Conservation (phyloP, 2,888 invertebrate species). For the Caenorhabditis macrosperma region DNA sequence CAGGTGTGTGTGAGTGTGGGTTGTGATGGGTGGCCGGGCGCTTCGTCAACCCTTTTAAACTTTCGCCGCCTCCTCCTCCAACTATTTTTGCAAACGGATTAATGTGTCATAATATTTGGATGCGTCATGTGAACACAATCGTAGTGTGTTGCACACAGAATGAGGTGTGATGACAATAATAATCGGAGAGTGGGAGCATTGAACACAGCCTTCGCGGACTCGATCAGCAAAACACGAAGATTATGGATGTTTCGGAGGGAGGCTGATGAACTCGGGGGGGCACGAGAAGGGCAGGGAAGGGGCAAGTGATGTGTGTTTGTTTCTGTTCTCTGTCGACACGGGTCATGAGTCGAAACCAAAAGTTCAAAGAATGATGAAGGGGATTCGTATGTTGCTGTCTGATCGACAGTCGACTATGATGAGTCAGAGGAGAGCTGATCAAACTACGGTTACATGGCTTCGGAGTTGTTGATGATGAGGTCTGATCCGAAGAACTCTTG, state of each 20-base stretch:
- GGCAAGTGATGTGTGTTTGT: not conserved
- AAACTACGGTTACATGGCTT: not conserved
- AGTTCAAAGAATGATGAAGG: not conserved
- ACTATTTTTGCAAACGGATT: slow-evolving; percentile 55
- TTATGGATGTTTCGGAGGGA: not conserved
- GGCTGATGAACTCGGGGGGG: slow-evolving; percentile 4
- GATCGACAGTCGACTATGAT: too few relatives aligned
- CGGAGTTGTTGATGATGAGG: too few relatives aligned
- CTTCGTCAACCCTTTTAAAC: slow-evolving; percentile 26
- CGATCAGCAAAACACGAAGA: slow-evolving; percentile 7
- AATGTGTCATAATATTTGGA: slow-evolving; percentile 42
- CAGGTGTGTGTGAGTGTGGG: not conserved
- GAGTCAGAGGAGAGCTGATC: not conserved
- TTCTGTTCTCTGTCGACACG: not conserved
- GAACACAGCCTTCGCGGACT: not conserved
- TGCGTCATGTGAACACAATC: slow-evolving; percentile 36
- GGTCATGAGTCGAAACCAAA: not conserved
- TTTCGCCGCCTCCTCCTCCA: slow-evolving; percentile 33
- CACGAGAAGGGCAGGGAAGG: not conserved
- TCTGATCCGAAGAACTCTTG: not conserved
- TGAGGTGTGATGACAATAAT: not conserved
- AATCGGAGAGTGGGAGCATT: not conserved
- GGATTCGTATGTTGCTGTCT: too few relatives aligned
- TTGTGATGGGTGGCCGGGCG: slow-evolving; percentile 10
- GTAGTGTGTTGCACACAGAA: not conserved